Base-by-base conservation (phyloP, 2,888 invertebrate species). In the Hedychridium roseum region DNA sequence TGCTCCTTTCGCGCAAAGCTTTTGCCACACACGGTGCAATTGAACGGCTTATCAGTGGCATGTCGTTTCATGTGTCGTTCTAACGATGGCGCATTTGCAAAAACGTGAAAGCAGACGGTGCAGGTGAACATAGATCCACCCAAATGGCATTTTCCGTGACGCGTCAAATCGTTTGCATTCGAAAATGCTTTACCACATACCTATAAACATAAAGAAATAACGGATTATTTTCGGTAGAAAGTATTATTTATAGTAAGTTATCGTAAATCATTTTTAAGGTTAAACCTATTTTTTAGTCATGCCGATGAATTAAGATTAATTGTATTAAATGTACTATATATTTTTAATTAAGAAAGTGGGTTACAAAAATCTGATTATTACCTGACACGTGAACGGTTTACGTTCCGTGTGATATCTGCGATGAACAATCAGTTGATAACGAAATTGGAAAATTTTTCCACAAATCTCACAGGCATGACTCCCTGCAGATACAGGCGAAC, bases 1-100 rank as follows among this genome's bases (percentile, higher is more conserved):
- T 93, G 92, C 74, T 92, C 92, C 77, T 92, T 92, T 44, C 92
- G 84, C 7, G 91, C 91, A 80, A 93, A 93, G 17, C 90, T 89
- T 79, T 92, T 92, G 60, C 90, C 91, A 79, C 92, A 93, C 69
- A 90, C 89, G 14, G 89, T 87, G 80, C 92, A 92, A 52, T 88
- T 89, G 73, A 91, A 92, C 2, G 91, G 92, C 75, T 91, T 92
- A 77, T 92, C 92, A 50, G 90, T 90, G 2, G 90, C 86, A 74
- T 92, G 86, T 38, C 91, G 83, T 76, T 92, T 92, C 81, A 89
- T 88, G 71, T 91, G 91, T 49, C 91, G 84, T 73, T 91, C 91
- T 62, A 77, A 64, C 26, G 74, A 79, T 2, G 86, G 85, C 46
- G 86, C 87, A 71, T 88, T 88, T 26, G 88, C 88, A 73, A 89